Evolutionary conservation across 1,140 invertebrate species (phyloP).

Genomic region (Matsumurasca onukii): DNA sequence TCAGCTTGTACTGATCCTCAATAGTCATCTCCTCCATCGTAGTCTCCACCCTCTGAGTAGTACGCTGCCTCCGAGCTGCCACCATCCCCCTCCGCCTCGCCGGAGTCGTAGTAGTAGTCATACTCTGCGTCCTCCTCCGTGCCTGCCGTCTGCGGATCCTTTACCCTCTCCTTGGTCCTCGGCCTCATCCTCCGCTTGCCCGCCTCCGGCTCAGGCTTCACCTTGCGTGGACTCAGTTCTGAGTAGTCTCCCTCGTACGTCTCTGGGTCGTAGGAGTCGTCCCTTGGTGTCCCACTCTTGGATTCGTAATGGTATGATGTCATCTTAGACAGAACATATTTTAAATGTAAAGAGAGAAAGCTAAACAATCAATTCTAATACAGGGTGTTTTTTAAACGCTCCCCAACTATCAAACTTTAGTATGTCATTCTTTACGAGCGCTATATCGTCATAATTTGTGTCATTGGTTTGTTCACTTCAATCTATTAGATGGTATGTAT

Average conservation of each 20-base stretch:
- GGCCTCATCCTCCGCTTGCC: too few species aligned
- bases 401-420: too few species aligned
- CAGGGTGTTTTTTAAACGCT: too few species aligned
- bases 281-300: slow-evolving; percentile 22
- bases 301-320: slow-evolving; percentile 30
- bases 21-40: slow-evolving; percentile 38
- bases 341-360: too few species aligned
- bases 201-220: not conserved
- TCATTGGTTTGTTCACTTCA: too few species aligned
- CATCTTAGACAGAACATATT: too few species aligned
- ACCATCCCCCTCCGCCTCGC: not conserved
- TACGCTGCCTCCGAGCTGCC: slow-evolving; percentile 17
- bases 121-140: slow-evolving; percentile 28
- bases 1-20: too few species aligned
- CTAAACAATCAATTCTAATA: too few species aligned
- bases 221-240: not conserved
- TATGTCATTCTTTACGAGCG: too few species aligned
- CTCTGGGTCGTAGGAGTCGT: slow-evolving; percentile 25
- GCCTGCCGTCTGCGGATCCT: slow-evolving; percentile 20
- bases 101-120: slow-evolving; percentile 14
- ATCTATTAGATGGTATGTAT: too few species aligned
- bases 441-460: too few species aligned
- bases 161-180: too few species aligned
- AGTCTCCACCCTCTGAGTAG: slow-evolving; percentile 18
- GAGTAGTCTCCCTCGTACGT: slow-evolving; percentile 15